phyloP scores from a whole-genome alignment of 1,140 invertebrate genomes.

The Venturia canescens region DNA sequence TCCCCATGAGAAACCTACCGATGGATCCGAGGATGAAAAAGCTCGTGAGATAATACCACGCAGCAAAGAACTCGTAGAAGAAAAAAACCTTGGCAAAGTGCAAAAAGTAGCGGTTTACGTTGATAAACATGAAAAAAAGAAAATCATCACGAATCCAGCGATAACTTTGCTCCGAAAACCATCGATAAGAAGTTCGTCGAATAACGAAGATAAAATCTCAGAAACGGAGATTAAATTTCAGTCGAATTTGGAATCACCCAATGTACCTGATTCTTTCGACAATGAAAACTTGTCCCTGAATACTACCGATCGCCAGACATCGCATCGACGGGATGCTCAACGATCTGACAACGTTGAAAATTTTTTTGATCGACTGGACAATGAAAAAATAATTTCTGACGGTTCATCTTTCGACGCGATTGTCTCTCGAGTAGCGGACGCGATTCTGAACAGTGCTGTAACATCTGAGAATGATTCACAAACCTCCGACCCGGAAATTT shows the following conservation, averaged over 20 bases:
- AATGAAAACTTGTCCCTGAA: no score
- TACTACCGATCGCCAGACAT: no score
- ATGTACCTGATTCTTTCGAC: no score
- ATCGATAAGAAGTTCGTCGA: not conserved
- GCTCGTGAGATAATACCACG: slow-evolving; percentile 46
- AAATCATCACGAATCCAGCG: not conserved
- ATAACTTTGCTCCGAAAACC: slow-evolving; percentile 3
- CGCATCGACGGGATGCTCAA: not conserved
- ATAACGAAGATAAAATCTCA: not conserved
- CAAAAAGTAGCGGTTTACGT: slow-evolving; percentile 57
- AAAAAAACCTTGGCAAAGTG: slow-evolving; percentile 50
- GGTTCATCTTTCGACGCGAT: slow-evolving; percentile 45
- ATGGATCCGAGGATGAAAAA: slow-evolving; percentile 41
- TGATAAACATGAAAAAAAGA: slow-evolving; percentile 49
- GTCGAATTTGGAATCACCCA: not conserved
- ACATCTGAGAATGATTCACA: not conserved
- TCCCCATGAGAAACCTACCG: slow-evolving; percentile 8
- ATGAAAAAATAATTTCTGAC: slow-evolving; percentile 43
- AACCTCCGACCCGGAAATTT: slow-evolving; percentile 40
- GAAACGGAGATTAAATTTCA: not conserved
- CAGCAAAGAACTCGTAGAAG: slow-evolving; percentile 47
- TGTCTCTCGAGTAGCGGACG: slow-evolving; percentile 50
- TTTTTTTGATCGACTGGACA: not conserved
- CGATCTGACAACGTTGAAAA: not conserved
- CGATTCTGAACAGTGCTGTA: slow-evolving; percentile 42